Evolutionary conservation across 2,888 invertebrate species (phyloP), one percentile per base, ranked within the genome.

Genomic region (Drosophila pseudotalamancana): DNA sequence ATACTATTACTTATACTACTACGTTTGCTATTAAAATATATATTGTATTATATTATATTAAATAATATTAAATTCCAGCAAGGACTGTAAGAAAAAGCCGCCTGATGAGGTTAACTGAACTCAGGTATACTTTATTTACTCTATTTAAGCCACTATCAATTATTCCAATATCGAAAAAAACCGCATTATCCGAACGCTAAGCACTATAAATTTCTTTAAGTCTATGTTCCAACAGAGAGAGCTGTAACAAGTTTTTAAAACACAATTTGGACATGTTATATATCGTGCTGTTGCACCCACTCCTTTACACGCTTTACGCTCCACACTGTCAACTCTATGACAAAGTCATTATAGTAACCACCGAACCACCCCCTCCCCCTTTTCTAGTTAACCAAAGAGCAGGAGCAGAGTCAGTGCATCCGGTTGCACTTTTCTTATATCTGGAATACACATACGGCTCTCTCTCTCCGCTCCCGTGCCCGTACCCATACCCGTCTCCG

Each of bases 271-370:
- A 29, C 61, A 51, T 45, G 25, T 51, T 51, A 43, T 62, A 37
- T 49, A 43, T 62, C 35, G 55, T 64, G 32, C 50, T 39, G 50
- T 51, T 3, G 57, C 45, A 23, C n/a, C 21, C 42, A 42, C 50
- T 48, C 12, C 32, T 43, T 45, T 54, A 27, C 18, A 25, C 25
- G 31, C 42, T 32, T 46, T 19, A 34, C 37, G 32, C 49, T 46
- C 50, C 25, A 55, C 39, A 55, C 50, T 59, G 59, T 72, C 70
- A 67, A 55, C 54, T 53, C 37, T 51, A 51, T 72, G 73, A 67
- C 74, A 71, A 51, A 60, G 68, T 71, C 70, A 73, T 73, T 67
- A 73, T 43, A 49, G 59, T 19, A 43, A 25, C 9, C 21, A 12
- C 11, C 42, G 18, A 4, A 3, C 31, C 12, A 5, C 19, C 11